Percentiles rank a stretch among this genome's conserved stretches.
These are phyloP conservation scores for Agrilus planipennis DNA, from an alignment of 1,140 invertebrate species.

Conservation along the genomic window DNA sequence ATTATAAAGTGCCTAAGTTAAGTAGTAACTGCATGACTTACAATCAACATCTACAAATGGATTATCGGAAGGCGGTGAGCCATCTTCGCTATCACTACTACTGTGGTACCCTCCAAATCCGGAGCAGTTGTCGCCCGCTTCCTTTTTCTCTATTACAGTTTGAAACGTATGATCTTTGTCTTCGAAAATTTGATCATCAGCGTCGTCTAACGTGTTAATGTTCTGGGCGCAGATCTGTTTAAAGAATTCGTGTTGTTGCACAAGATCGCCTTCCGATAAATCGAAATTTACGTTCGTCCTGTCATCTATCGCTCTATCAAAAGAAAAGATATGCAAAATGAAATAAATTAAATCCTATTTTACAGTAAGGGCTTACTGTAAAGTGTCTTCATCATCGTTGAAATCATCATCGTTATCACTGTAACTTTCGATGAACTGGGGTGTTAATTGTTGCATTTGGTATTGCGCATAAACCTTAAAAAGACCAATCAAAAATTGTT, in stretches of 20 bases:
- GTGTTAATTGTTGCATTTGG: constrained; percentile 21
- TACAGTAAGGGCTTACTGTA: constrained; percentile 33
- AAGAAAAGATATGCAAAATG: not conserved
- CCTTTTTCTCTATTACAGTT: constrained; percentile 36
- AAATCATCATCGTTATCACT: constrained; percentile 54
- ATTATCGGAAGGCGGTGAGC: constrained; percentile 14
- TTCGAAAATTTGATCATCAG: constrained; percentile 42
- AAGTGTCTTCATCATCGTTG: constrained; percentile 50
- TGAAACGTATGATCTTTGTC: constrained; percentile 37
- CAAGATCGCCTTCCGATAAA: constrained; percentile 33
- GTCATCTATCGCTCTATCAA: constrained; percentile 33
- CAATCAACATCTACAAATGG: constrained; percentile 28
- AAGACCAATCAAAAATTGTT: too few relatives aligned
- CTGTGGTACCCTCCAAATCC: constrained; percentile 16
- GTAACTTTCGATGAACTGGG: constrained; percentile 40
- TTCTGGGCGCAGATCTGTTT: constrained; percentile 41
- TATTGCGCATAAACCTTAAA: constrained; percentile 20
- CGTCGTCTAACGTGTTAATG: constrained; percentile 38
- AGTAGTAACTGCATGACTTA: too few relatives aligned
- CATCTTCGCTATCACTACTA: constrained; percentile 30
- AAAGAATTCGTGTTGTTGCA: constrained; percentile 40
- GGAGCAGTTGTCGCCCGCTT: constrained; percentile 22
- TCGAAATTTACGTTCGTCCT: constrained; percentile 41
- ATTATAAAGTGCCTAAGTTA: not conserved
- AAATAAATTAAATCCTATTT: not conserved